Base-by-base conservation (phyloP, 2,797 vertebrate genomes). In the Salmo trutta region DNA sequence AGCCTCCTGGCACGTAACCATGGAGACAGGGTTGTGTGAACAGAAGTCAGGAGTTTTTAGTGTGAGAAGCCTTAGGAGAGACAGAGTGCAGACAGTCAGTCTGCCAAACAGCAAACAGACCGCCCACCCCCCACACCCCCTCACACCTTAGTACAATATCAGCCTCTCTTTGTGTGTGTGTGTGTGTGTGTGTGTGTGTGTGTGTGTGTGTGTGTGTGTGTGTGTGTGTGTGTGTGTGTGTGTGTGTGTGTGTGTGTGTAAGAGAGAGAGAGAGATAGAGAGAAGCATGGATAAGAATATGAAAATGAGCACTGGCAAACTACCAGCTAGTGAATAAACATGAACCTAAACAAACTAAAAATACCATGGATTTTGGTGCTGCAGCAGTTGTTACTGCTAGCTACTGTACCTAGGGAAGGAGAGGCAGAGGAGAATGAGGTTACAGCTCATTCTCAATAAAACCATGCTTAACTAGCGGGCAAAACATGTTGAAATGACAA, bases 1-100 rank as follows among this genome's bases (percentile, higher is more conserved):
- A 70, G 68, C 31, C 31, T 33, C 36, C 68, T 70, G 47, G 51
- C n/a, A 51, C 21, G 69, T 71, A 71, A 71, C 41, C 69, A 71
- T 70, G 68, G 68, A 41, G 68, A 70, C 68, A n/a, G 68, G 68
- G 33, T 31, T 67, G 65, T 64, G 21, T 64, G 59, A 27, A 27
- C 59, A 24, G 21, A 24, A 64, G 59, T 64, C 59, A 64, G 24
- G 59, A 64, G 59, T 24, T 24, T 64, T 64, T 21, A 64, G 65
- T 12, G 27, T 17, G 17, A n/a, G 31, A 17, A 71, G 10, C 19
- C 33, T 51, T 15, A 15, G 47, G 70, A 53, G 21, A 21, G 51
- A 7, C 68, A 52, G n/a, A 15, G 47, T 21, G 19, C 70, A 71
- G 70, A 53, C 47, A 33, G 68, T 41, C 68, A 36, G 31, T 17